Percentiles rank a stretch among this genome's conserved stretches.
These are phyloP conservation scores for Zaprionus ornatus DNA, from an alignment of 1,140 invertebrate genomes.

Conservation along the genomic window DNA sequence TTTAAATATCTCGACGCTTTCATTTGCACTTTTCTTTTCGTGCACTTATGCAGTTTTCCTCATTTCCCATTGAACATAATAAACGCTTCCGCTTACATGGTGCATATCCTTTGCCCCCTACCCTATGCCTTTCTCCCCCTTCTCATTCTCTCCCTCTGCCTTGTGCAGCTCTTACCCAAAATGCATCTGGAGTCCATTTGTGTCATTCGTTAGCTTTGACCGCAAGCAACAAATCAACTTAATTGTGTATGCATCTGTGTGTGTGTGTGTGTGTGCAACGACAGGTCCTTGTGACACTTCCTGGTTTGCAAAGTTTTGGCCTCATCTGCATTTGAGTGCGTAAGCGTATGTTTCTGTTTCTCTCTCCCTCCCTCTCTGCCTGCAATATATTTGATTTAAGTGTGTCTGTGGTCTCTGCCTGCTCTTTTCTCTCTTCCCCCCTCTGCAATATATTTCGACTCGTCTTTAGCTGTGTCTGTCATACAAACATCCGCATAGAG, in stretches of 20 bases:
- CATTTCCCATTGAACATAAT: slow-evolving; percentile 35
- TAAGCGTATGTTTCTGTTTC: background rate
- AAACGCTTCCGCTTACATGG: slow-evolving; percentile 28
- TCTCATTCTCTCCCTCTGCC: background rate
- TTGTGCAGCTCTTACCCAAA: background rate
- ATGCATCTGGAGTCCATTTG: slow-evolving; percentile 37
- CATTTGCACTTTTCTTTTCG: slow-evolving; percentile 2
- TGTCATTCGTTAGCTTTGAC: slow-evolving; percentile 71
- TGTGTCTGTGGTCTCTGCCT: background rate
- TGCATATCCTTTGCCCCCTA: slow-evolving; percentile 6
- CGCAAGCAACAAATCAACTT: slow-evolving; percentile 74
- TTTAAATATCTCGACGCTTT: background rate
- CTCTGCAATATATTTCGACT: slow-evolving; percentile 45
- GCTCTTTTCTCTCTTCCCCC: background rate
- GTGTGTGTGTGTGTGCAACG: slow-evolving; percentile 50
- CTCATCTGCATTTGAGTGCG: slow-evolving; percentile 57
- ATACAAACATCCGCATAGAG: slow-evolving; percentile 67
- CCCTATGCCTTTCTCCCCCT: background rate
- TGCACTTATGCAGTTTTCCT: slow-evolving; percentile 10
- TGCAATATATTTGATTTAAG: slow-evolving; percentile 32
- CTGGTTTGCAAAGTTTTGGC: slow-evolving; percentile 45
- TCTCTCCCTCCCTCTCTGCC: background rate
- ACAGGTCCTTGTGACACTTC: slow-evolving; percentile 69
- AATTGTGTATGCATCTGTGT: slow-evolving; percentile 54
- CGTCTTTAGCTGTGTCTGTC: slow-evolving; percentile 3